Percentiles rank a stretch among this genome's conserved stretches.
Conservation (phyloP, 2,113 vertebrate genomes). For the Pygoscelis adeliae region DNA sequence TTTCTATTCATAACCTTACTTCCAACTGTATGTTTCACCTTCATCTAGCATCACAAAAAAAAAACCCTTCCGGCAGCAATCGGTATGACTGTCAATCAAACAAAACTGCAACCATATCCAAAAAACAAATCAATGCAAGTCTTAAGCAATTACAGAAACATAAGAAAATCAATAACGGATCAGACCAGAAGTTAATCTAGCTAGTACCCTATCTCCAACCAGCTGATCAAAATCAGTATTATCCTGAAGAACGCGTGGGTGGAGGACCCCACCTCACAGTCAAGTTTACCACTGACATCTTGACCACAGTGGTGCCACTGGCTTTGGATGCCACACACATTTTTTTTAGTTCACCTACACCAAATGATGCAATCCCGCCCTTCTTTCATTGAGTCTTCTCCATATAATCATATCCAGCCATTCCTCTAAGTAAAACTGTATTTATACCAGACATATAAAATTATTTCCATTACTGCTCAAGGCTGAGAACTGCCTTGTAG, state of each 20-base stretch:
- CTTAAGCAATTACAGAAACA: neutral
- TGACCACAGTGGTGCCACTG: neutral
- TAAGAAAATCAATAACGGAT: neutral
- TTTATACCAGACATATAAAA: neutral
- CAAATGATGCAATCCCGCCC: neutral
- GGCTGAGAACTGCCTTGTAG: neutral
- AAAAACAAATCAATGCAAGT: neutral
- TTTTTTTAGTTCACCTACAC: neutral
- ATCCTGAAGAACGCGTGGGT: neutral
- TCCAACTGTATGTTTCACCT: constrained; percentile 16
- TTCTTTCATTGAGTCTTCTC: neutral
- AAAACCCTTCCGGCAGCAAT: neutral
- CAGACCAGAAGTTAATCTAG: neutral
- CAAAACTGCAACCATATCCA: neutral
- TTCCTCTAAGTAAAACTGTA: neutral
- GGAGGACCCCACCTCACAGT: fast-evolving
- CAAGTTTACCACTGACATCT: neutral
- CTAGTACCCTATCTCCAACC: neutral
- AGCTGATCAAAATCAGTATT: neutral
- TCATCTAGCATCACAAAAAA: neutral
- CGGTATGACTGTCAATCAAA: neutral
- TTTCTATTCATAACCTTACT: neutral
- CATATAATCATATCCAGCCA: neutral
- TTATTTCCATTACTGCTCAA: neutral
- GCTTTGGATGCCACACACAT: neutral